Evolutionary conservation across 2,888 invertebrate species (phyloP), one percentile per base, ranked within the genome.

Genomic region (Gerris lacustris): DNA sequence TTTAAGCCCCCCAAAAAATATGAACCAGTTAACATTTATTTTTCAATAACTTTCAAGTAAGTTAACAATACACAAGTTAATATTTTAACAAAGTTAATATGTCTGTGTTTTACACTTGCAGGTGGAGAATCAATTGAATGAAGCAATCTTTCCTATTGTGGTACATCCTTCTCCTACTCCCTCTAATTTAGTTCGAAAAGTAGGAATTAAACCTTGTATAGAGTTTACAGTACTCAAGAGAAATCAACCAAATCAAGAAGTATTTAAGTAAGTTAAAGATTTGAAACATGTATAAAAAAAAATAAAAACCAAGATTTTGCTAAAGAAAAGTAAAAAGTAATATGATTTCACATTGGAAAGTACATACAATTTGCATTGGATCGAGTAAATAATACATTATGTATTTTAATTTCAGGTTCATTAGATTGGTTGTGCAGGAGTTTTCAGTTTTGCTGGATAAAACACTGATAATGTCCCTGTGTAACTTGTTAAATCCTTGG

Each of bases 61-160:
- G 31, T 31, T 31, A 31, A 31, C 31, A 31, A 31, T 4, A 31
- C 31, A 31, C 31, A 31, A 31, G 31, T 4, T 31, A 31, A 31
- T 31, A 31, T 31, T 1, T 31, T 31, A 31, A 31, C 31, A 31
- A 31, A 31, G 1, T 31, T 31, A 31, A 31, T 31, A 31, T 31
- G 31, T 31, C 31, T 31, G 1, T 31, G 31, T 31, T 31, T 31
- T 31, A 31, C 31, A 31, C 1, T 31, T 31, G 44, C 84, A 92
- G 84, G 82, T 92, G 73, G 92, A 93, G 80, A 91, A 92, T 79
- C 89, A 90, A 80, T 78, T 88, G 73, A 82, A 83, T 69, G 88
- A 89, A 77, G 87, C 89, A 15, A 84, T 87, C 63, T 89, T 88
- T 77, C 88, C 89, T 0, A 85, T 86, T 63, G 86, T 88, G 9